Base-by-base conservation (phyloP, 2,797 vertebrate species). In the Hemitrygon akajei region DNA sequence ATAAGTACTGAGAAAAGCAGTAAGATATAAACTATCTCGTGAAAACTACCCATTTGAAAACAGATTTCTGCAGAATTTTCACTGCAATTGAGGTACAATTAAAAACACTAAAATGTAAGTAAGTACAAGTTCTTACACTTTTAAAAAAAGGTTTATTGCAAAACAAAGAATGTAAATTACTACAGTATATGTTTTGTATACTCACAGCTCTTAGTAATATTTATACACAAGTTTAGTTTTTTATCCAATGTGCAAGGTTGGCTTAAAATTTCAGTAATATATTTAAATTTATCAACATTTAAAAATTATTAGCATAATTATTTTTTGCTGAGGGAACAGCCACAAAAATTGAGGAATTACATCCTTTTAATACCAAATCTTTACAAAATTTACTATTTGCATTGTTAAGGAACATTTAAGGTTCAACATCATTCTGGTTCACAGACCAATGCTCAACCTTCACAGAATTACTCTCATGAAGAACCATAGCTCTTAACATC, bases 111-210 rank as follows among this genome's bases (percentile, higher is more conserved):
- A 47, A 75, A 40, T 11, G 27, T 76, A 76, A 93, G 40, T 37
- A 93, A 76, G 0, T 47, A 40, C 12, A 75, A 69, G 56, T 11
- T 3, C 18, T 93, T 56, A 37, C 16, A 18, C 47, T 93, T 56
- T 75, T 91, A 9, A 20, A 93, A 91, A 91, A 93, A 93, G 18
- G 40, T 93, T 93, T 93, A 93, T 93, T 93, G 40, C 91, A 93
- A 93, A 93, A 75, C 87, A 37, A 40, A 69, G 71, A 92, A 93
- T 56, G 91, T 93, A 76, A 75, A 93, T 76, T 47, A 76, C 91
- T 73, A 93, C 91, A 76, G 71, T 30, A 91, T 87, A 58, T 58
- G 2, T 27, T 87, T 40, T 73, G 40, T 75, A 75, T 75, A 27
- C 7, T 73, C 47, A 56, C 27, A 76, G 40, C 40, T 93, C 40